These are phyloP conservation scores for Rostratula benghalensis DNA, from an alignment of 2,113 vertebrate species.

Conservation along the genomic window DNA sequence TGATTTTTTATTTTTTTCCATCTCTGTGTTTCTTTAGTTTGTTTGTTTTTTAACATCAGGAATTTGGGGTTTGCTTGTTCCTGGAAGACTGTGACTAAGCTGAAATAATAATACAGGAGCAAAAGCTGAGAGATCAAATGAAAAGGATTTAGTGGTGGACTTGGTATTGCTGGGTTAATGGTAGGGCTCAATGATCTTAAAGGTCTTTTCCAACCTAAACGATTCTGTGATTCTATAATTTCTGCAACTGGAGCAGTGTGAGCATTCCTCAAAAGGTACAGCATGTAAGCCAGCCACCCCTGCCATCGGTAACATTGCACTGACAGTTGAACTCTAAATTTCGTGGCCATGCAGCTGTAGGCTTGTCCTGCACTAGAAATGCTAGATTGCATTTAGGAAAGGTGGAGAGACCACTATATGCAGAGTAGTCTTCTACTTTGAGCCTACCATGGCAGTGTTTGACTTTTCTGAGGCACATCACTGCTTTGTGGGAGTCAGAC, in stretches of 20 bases:
- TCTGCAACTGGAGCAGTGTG: not conserved
- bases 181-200: not conserved
- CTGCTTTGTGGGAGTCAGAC: not conserved
- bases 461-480: not conserved
- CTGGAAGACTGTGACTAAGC: slow-evolving; percentile 9
- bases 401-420: not conserved
- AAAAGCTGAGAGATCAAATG: not conserved
- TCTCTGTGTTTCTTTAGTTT: not conserved
- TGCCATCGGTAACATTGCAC: accelerated
- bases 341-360: not conserved
- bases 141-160: not conserved
- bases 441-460: not conserved
- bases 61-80: not conserved
- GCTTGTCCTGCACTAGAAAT: not conserved
- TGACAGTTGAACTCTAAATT: not conserved
- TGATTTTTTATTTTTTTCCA: not conserved
- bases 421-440: not conserved
- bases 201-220: not conserved
- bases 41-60: not conserved
- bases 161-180: not conserved
- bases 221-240: not conserved
- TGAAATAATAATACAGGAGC: not conserved
- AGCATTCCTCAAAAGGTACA: not conserved
- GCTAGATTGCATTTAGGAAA: not conserved
- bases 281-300: not conserved